Evolutionary conservation across 2,797 vertebrate genomes (phyloP), one percentile per base, ranked within the genome.

Genomic region (Neosalanx taihuensis): DNA sequence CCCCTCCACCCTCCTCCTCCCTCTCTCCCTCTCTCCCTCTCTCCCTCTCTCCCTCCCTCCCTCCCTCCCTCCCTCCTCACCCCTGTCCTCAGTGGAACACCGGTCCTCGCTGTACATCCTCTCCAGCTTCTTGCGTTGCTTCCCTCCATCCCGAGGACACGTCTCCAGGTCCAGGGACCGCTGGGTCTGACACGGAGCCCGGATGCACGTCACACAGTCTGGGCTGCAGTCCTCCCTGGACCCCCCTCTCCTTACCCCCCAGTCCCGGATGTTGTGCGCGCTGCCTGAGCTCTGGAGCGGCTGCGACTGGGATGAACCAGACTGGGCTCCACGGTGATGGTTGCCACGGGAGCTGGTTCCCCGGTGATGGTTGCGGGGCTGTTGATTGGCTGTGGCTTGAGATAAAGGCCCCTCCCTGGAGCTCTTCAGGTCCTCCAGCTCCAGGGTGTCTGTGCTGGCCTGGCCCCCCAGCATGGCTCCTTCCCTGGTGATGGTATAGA

Each of bases 81-180:
- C 90, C 75, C 72, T 82, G 65, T 87, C 90, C 79, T 95, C 78
- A 88, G 92, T 92, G 12, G 95, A 79, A 1, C 84, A 89, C 10
- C 92, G 91, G 72, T 99, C 97, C 0, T 98, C 93, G 0, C 97
- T 99, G 82, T 94, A 94, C 95, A 97, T 96, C 86, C 97, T 92
- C 90, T 98, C 96, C 85, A 99, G 92, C 85, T 96, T 96, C 79
- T 96, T 98, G 0, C 90, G 81, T 1, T 89, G 83, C 1, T 93
- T 93, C 51, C 83, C 86, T 31, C 79, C 77, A 0, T 91, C 85
- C 9, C 78, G 79, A 0, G 90, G 84, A 0, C 93, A 92, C 35
- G 92, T 94, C n/a, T 97, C 96, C 73, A 94, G 86, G 74, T 96
- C 95, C 5, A 97, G 92, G 58, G 94, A 94, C 26, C 91, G 94